Percentiles rank a stretch among this genome's conserved stretches.
Evolutionary conservation across 2,113 vertebrate species (phyloP).

Genomic region (Planiliza haematocheilus): DNA sequence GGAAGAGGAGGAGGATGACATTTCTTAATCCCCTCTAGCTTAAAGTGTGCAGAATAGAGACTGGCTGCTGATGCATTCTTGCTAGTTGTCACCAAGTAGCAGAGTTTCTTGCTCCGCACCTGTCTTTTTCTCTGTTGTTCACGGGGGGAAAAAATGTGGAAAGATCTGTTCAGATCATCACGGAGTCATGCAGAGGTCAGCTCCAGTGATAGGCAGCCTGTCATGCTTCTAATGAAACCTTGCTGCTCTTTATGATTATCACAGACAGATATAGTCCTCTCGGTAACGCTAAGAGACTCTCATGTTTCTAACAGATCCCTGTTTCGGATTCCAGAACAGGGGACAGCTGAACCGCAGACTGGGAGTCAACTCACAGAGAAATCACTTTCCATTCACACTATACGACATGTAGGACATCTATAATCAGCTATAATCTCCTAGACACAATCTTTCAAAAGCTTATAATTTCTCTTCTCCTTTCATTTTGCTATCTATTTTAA

Average conservation of each 20-base stretch:
- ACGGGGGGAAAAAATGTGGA: constrained; percentile 28
- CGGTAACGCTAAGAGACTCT: constrained; percentile 62
- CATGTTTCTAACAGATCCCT: constrained; percentile 67
- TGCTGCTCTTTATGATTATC: constrained; percentile 69
- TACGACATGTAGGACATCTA: constrained; percentile 5
- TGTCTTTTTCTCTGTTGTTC: constrained; percentile 46
- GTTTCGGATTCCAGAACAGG: constrained; percentile 57
- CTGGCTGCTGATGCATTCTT: not conserved
- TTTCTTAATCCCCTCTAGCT: constrained; percentile 16
- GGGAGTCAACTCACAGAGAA: constrained; percentile 29
- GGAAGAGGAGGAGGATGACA: constrained; percentile 21
- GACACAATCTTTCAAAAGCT: constrained; percentile 5
- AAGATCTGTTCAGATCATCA: constrained; percentile 73
- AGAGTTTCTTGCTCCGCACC: constrained; percentile 48
- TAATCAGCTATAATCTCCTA: constrained; percentile 24
- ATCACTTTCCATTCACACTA: constrained; percentile 23
- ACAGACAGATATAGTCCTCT: constrained; percentile 76
- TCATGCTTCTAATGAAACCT: constrained; percentile 53
- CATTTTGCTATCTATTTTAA: not conserved
- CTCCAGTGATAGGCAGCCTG: constrained; percentile 47
- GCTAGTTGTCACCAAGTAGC: not conserved
- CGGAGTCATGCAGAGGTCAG: constrained; percentile 57
- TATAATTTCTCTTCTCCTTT: constrained; percentile 4
- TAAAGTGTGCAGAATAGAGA: not conserved
- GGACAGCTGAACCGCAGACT: constrained; percentile 60